Percentiles rank a stretch among this genome's conserved stretches.
Conservation (phyloP, 2,113 vertebrate species). For the Nesogale talazaci region DNA sequence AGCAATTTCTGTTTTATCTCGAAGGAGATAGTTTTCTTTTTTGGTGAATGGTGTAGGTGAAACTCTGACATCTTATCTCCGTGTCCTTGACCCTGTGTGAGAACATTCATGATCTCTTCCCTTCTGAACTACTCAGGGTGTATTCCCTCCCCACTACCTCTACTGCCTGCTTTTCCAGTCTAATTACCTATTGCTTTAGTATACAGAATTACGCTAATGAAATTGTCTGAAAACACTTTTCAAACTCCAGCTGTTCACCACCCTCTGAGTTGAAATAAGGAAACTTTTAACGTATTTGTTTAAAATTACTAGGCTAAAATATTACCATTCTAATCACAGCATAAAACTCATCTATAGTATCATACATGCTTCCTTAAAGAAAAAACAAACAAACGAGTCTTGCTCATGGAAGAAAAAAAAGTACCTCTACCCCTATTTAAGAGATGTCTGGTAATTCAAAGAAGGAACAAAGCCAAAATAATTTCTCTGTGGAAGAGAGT, state of each 20-base stretch:
- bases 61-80: not conserved
- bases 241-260: conserved; percentile 52
- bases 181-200: conserved; percentile 61
- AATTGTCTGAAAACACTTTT: conserved; percentile 64
- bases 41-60: too few species aligned
- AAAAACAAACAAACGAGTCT: not conserved
- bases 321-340: not conserved
- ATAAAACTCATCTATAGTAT: not conserved
- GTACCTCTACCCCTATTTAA: fast-evolving
- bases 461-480: not conserved
- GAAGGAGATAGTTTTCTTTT: not conserved
- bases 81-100: not conserved
- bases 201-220: conserved; percentile 57
- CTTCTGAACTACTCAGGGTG: not conserved
- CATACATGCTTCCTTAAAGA: not conserved
- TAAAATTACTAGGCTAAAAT: conserved; percentile 36
- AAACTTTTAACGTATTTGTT: conserved; percentile 68
- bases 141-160: not conserved
- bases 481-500: not conserved
- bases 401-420: not conserved
- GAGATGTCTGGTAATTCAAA: not conserved
- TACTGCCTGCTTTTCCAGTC: not conserved
- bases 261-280: conserved; percentile 58
- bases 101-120: not conserved
- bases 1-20: not conserved